Base-by-base conservation (phyloP, 2,888 invertebrate genomes). In the Ephialtes manifestator region DNA sequence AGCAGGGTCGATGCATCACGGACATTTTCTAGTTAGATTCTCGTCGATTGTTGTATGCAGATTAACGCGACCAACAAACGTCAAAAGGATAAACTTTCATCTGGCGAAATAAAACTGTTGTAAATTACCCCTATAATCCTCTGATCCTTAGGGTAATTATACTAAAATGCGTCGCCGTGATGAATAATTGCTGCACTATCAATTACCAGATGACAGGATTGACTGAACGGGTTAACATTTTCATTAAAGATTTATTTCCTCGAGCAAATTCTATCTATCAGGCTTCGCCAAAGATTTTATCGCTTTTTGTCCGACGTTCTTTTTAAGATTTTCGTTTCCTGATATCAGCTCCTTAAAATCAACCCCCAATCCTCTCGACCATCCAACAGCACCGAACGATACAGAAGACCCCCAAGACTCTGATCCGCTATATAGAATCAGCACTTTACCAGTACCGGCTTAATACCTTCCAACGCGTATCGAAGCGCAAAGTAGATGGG, bases 291-390 rank as follows among this genome's bases (percentile, higher is more conserved):
- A 24, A 75, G 71, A 79, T 75, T 53, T 70, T 20, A 74, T 77
- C 43, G 53, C 46, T 28, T 20, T 65, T 78, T 18, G 65, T 20
- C 60, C 71, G 58, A 43, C 48, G 31, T 53, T 46, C 43, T n/a
- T 39, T 68, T 43, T n/a, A 28, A 60, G 81, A 58, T 83, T 63
- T 18, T 70, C 65, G 77, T 60, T 46, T 78, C 70, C 11, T 24
- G 75, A 67, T 58, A 68, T 65, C 31, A 60, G 76, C 78, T 87
- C 43, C 72, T 86, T 86, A 83, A 85, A 85, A 83, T 87, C 86
- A 65, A 81, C 58, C 79, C 82, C 72, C 84, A 86, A 86, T 86
- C 86, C 86, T 67, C 74, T 71, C 53, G 70, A 78, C 87, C 74
- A 84, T 48, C 83, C 81, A 48, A 35, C 15, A 46, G 71, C 63